These are phyloP conservation scores for Sylvietta virens DNA, from an alignment of 2,113 vertebrate genomes.

Conservation along the genomic window DNA sequence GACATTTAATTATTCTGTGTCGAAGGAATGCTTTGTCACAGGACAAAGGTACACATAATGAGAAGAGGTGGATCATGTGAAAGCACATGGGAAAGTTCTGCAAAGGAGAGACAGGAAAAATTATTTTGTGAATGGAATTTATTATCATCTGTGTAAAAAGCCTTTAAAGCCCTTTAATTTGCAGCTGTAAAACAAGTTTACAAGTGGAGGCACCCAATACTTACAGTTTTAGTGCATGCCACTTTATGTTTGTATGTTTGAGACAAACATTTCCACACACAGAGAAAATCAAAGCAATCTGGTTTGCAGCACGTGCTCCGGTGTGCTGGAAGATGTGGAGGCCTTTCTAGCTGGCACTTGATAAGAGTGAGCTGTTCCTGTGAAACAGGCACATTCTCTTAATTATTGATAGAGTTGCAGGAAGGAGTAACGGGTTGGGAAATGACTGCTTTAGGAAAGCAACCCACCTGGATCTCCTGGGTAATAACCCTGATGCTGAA, in stretches of 20 bases:
- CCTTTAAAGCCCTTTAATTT: constrained; percentile 52
- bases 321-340: constrained; percentile 13
- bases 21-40: not conserved
- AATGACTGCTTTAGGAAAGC: constrained; percentile 6
- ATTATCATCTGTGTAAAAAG: constrained; percentile 50
- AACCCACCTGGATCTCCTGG: not conserved
- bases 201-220: constrained; percentile 22
- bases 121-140: constrained; percentile 38
- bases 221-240: not conserved
- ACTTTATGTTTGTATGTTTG: constrained; percentile 9
- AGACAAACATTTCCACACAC: constrained; percentile 12
- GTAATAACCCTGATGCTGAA: not conserved
- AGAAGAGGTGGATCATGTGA: constrained; percentile 12
- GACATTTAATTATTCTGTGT: constrained; percentile 32
- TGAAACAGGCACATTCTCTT: not conserved
- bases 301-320: not conserved
- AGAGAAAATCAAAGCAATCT: constrained; percentile 1
- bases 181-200: constrained; percentile 47
- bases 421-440: constrained; percentile 18
- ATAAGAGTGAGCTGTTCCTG: constrained; percentile 1
- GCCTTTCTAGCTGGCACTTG: constrained; percentile 7
- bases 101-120: not conserved
- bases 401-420: constrained; percentile 46
- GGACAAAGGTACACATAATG: not conserved
- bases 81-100: not conserved